phyloP scores from a whole-genome alignment of 2,797 vertebrate species.

The Sebastes matsubarae region DNA sequence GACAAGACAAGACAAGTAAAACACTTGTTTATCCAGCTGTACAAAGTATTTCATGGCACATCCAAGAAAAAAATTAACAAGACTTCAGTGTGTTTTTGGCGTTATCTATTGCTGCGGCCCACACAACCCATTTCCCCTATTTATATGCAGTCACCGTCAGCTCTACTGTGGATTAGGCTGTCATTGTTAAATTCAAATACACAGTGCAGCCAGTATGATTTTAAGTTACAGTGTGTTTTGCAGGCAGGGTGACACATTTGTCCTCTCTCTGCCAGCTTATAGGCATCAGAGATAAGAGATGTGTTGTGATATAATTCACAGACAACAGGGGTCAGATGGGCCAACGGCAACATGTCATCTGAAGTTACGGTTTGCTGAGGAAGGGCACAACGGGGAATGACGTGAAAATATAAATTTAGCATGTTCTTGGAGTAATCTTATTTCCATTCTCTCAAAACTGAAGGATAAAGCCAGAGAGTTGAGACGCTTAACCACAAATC shows the following conservation, averaged over 20 bases:
- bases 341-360: not conserved
- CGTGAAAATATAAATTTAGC: not conserved
- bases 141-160: slow-evolving; percentile 8
- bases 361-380: slow-evolving; percentile 2
- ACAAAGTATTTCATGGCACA: not conserved
- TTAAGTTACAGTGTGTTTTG: slow-evolving; percentile 32
- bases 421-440: not conserved
- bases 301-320: slow-evolving; percentile 16
- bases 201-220: slow-evolving; percentile 4
- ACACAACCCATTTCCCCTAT: not conserved
- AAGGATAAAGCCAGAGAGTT: not conserved
- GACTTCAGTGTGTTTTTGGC: not conserved
- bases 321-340: slow-evolving; percentile 16
- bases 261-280: not conserved
- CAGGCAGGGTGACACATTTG: not conserved
- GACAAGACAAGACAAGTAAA: not conserved
- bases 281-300: slow-evolving; percentile 5
- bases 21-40: not conserved
- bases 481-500: not conserved
- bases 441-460: not conserved
- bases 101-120: not conserved
- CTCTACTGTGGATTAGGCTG: slow-evolving; percentile 1
- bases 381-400: not conserved
- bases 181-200: slow-evolving; percentile 30
- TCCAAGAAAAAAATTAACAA: not conserved